A percentile compares a stretch with the other conserved stretches of the same genome.
These are phyloP conservation scores for Atlantisia rogersi DNA, from an alignment of 2,113 vertebrate genomes.

Conservation along the genomic window DNA sequence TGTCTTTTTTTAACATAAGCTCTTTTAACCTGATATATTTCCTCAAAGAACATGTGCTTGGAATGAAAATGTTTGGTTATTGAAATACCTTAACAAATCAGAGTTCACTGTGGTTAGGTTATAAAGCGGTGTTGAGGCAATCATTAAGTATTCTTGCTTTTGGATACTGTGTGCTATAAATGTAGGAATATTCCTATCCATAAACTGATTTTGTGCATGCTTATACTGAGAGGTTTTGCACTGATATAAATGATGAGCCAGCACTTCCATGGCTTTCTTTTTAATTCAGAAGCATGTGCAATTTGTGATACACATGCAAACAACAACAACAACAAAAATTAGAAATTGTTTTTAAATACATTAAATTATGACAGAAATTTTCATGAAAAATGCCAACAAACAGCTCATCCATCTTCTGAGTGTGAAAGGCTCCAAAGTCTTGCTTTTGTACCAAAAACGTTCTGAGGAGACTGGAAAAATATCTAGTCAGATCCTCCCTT, in stretches of 20 bases:
- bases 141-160: not conserved
- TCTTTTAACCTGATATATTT: constrained; percentile 23
- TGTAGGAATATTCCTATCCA: not conserved
- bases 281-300: not conserved
- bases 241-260: not conserved
- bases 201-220: not conserved
- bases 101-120: not conserved
- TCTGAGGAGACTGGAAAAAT: not conserved
- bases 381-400: not conserved
- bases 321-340: no score
- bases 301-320: not conserved
- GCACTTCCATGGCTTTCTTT: not conserved
- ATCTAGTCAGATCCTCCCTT: not conserved
- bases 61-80: not conserved
- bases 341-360: not conserved
- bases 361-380: not conserved
- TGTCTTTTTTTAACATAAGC: not conserved
- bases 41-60: not conserved
- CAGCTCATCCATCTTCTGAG: not conserved
- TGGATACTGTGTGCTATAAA: not conserved
- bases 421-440: not conserved
- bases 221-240: not conserved
- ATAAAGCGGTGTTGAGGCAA: not conserved
- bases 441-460: not conserved
- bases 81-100: not conserved